Base-by-base conservation (phyloP, 2,797 vertebrate genomes). In the Rhynchonycteris naso region DNA sequence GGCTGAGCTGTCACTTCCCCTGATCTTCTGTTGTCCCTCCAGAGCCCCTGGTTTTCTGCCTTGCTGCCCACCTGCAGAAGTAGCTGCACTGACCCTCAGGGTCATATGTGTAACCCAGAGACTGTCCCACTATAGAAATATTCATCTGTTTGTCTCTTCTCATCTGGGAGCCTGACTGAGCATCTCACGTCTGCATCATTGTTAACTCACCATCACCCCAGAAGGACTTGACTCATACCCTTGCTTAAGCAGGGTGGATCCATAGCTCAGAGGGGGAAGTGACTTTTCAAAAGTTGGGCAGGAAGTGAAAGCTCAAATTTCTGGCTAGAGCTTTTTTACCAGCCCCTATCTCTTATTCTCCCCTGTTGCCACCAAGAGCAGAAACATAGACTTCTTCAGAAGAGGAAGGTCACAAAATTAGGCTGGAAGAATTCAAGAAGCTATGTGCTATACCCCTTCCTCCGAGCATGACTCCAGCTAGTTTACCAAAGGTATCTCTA, bases 251-350 rank as follows among this genome's bases (percentile, higher is more conserved):
- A 56, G 54, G 16, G 63, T 74, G 65, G 38, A 56, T 58, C 74
- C 22, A 14, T 26, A 63, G 69, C 38, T 52, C 84, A 58, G 82
- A 90, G 80, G 66, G 7, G 7, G 38, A 87, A 90, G 66, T 50
- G 59, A 82, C 66, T 90, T 90, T 76, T 47, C 65, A 66, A 86
- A 82, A 92, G 63, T 38, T 38, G 58, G 61, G 69, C 61, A 54
- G 50, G 35, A 38, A 59, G 35, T 28, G 66, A 15, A 58, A 35
- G 80, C 72, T 87, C 65, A 43, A 68, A 66, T 80, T 88, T 74
- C 82, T 79, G 69, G 43, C 74, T 33, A 52, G 19, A 11, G 28
- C 14, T 83, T 86, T 75, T 79, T 30, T 19, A 50, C 11, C 54
- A 38, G 5, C 7, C 19, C n/a, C 50, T 30, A 2, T 35, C 38